Evolutionary conservation across 1,140 invertebrate species (phyloP), one percentile per base, ranked within the genome.

Genomic region (Zaprionus davidi): DNA sequence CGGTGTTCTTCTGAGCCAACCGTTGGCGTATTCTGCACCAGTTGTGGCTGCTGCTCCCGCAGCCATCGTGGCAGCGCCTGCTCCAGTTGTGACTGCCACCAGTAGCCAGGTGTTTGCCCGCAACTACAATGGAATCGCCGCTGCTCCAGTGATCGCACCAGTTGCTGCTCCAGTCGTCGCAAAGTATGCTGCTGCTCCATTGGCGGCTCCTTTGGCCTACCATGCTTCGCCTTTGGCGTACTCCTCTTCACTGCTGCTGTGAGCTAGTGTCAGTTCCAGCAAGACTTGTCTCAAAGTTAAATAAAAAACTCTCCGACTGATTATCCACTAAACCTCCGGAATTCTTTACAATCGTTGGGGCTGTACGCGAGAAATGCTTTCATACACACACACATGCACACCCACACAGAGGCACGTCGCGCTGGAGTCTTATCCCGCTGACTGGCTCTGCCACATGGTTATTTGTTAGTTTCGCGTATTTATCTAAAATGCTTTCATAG

Each of bases 51-150:
- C 83, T 26, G 77, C 91, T 7, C 87, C 87, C 0, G 71, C 73
- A 5, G 90, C 91, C 17, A 71, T 92, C 9, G 76, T 87, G 0
- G 80, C 90, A 17, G 82, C 82, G n/a, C 81, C 82, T 57, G 80
- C 92, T 51, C 92, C 92, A 6, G 78, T 91, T 15, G 77, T 93
- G 36, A 93, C 93, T 22, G 93, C 93, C 28, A 91, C 82, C 13
- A 93, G 93, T 56, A 93, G 93, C 34, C 93, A 94, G 78, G 92
- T 92, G 60, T 67, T 94, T 71, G 92, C 93, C 46, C 91, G 93
- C 63, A 93, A 94, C 75, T 93, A 81, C 67, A 93, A 93, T 79
- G 93, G 92, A 20, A 92, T 92, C 38, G 91, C 92, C 0, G 22
- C 82, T 59, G 82, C 87, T 38, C 82, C 81, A 13, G 73, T 84